A percentile compares a stretch with the other conserved stretches of the same genome.
phyloP scores from a whole-genome alignment of 2,888 invertebrate genomes.

The Cyclophora albipunctata region DNA sequence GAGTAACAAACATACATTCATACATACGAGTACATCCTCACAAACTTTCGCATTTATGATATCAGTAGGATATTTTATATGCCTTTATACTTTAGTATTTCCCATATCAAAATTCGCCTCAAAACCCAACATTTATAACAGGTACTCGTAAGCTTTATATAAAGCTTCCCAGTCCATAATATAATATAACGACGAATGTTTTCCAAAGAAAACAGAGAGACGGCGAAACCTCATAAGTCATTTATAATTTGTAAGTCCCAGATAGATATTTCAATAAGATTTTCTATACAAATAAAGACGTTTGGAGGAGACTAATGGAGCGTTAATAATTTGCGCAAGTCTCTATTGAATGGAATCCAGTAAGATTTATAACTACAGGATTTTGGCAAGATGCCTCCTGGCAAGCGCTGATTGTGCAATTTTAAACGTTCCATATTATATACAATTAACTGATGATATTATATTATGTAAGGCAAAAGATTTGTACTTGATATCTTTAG shows the following conservation, averaged over 20 bases:
- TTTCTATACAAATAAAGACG: constrained; percentile 62
- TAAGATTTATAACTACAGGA: constrained; percentile 68
- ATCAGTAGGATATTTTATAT: too few species aligned
- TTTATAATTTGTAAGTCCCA: constrained; percentile 37
- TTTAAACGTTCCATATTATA: constrained; percentile 41
- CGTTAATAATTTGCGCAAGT: constrained; percentile 69
- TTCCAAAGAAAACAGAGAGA: constrained; percentile 2
- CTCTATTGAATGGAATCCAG: constrained; percentile 62
- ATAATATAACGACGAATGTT: too few species aligned
- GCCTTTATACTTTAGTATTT: too few species aligned
- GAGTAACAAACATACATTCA: too few species aligned
- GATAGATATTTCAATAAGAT: constrained; percentile 45
- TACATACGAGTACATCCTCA: too few species aligned
- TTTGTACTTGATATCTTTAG: too few species aligned
- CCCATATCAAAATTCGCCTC: too few species aligned
- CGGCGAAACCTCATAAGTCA: constrained; percentile 27
- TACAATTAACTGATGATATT: constrained; percentile 30
- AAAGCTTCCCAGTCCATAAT: too few species aligned
- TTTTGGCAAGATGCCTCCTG: constrained; percentile 71
- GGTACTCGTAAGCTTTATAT: too few species aligned
- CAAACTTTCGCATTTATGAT: too few species aligned
- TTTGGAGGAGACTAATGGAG: constrained; percentile 63
- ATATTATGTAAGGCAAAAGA: constrained; percentile 5
- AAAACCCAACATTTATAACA: too few species aligned
- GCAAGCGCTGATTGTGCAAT: constrained; percentile 60